Evolutionary conservation across 2,113 vertebrate species (phyloP), one percentile per base, ranked within the genome.

Genomic region (Tichodroma muraria): DNA sequence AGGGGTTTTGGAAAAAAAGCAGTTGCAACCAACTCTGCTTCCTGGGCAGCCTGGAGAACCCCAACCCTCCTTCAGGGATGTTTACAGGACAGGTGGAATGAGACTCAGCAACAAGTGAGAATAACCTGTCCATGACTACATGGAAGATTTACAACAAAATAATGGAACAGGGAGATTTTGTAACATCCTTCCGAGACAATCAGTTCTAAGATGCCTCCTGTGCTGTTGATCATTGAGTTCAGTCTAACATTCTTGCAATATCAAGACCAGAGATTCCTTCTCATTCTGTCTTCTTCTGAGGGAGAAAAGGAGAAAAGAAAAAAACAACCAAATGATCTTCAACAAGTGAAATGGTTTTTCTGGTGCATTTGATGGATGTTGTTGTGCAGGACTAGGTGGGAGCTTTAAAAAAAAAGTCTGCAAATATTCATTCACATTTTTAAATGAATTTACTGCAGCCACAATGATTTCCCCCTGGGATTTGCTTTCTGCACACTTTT

Each of bases 401-500:
- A 88, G 33, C 35, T 83, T 91, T 50, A 27, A 86, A 88, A 85
- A 47, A 89, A 91, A 89, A 68, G 28, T 80, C 88, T 72, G 82
- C 85, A 96, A 95, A 95, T 92, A 95, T 84, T 90, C 95, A 93
- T 95, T 95, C 94, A 95, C 49, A 71, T 90, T 95, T 95, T 96
- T 25, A 94, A 96, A 95, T 93, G 69, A 97, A 95, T 95, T 95
- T 96, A 91, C 89, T 93, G 91, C 95, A 93, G 76, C 76, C 82
- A 93, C 52, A 9, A 85, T 93, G 92, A 88, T 86, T 96, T 92
- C 69, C 95, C 45, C 73, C n/a, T 69, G 88, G 72, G 95, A 91
- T 95, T 95, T 95, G 76, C 94, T 95, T 95, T 97, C 96, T 95
- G 93, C 93, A 94, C 94, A 95, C 93, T 96, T 96, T 93, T 95